A percentile compares a stretch with the other conserved stretches of the same genome.
Evolutionary conservation across 2,888 invertebrate species (phyloP).

Genomic region (Andrena hattorfiana): DNA sequence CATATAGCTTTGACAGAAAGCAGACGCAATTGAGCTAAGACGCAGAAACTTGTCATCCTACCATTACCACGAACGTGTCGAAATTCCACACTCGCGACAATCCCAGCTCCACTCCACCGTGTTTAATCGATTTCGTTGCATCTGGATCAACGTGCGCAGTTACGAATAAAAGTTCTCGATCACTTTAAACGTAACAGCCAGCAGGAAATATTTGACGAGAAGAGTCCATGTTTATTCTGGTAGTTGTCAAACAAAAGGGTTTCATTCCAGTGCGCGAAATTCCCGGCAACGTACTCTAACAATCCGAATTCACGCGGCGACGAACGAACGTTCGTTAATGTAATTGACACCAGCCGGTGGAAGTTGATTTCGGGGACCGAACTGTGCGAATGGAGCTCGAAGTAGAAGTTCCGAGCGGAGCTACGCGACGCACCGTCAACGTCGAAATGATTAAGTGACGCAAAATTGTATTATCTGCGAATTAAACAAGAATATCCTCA

Average conservation of each 20-base stretch:
- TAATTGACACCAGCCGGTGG: conserved; percentile 4
- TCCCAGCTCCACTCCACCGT: too few relatives aligned
- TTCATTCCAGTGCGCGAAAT: not conserved
- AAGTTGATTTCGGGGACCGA: not conserved
- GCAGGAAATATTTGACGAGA: not conserved
- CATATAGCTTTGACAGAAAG: not conserved
- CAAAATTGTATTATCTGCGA: not conserved
- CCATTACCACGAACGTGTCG: too few relatives aligned
- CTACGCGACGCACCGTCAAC: not conserved
- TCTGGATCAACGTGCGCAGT: too few relatives aligned
- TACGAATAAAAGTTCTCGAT: too few relatives aligned
- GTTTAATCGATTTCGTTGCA: too few relatives aligned
- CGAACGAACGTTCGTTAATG: conserved; percentile 4
- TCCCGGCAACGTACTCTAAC: not conserved
- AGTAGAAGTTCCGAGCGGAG: not conserved
- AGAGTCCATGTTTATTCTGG: not conserved
- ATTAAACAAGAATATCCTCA: not conserved
- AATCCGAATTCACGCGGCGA: not conserved
- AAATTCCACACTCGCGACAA: too few relatives aligned
- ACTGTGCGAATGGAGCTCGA: not conserved
- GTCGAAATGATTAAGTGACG: not conserved
- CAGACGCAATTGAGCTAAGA: not conserved
- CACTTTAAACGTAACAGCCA: too few relatives aligned
- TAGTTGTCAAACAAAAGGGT: not conserved
- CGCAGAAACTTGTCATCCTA: too few relatives aligned